phyloP scores from a whole-genome alignment of 2,797 vertebrate genomes.

The Argentina silus region DNA sequence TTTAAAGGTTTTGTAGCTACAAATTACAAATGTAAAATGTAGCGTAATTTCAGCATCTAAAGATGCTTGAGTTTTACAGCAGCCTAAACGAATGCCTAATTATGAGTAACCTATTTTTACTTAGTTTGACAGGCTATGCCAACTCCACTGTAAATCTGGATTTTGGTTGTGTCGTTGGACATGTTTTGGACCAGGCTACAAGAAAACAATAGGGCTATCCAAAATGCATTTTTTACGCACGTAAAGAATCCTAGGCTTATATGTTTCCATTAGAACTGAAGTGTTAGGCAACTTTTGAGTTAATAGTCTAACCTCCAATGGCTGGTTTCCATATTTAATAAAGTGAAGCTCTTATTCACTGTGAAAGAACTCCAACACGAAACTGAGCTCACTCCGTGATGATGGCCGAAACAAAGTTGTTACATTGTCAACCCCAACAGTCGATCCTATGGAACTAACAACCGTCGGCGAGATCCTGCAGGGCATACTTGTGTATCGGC shows the following conservation, averaged over 20 bases:
- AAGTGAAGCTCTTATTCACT: too few species aligned
- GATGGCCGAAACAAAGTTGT: not conserved
- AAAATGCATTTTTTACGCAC: too few species aligned
- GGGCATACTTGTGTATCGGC: not conserved
- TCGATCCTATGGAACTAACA: not conserved
- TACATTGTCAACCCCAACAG: not conserved
- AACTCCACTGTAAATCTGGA: not conserved
- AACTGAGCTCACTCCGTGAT: not conserved
- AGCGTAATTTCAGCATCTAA: not conserved
- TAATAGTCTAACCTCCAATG: too few species aligned
- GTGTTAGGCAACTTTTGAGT: too few species aligned
- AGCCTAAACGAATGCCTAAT: not conserved
- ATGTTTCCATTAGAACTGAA: too few species aligned
- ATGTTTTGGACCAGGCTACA: too few species aligned
- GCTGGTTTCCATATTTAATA: too few species aligned
- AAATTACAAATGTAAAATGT: not conserved
- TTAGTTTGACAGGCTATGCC: not conserved
- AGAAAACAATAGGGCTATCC: too few species aligned
- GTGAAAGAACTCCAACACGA: too few species aligned
- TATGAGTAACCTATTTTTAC: too few species aligned
- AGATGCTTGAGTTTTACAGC: not conserved
- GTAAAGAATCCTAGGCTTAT: too few species aligned
- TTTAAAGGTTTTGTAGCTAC: not conserved
- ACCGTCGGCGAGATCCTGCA: not conserved
- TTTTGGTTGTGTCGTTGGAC: not conserved